These are phyloP conservation scores for Megaceryle maxima DNA, from an alignment of 2,113 vertebrate species.

Conservation along the genomic window DNA sequence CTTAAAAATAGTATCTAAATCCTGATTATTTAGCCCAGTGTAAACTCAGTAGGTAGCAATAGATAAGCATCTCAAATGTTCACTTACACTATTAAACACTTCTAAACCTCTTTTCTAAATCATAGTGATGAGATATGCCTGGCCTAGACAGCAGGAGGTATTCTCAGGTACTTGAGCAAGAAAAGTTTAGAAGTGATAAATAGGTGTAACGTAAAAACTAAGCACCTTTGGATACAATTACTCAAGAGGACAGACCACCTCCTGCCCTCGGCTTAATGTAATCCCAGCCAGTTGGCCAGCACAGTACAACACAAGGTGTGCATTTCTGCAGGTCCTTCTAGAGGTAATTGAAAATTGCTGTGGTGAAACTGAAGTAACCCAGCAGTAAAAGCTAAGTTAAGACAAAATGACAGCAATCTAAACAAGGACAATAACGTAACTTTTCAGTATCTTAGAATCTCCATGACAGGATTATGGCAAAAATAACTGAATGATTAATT, in stretches of 20 bases:
- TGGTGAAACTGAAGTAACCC: neutral
- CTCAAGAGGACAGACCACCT: neutral
- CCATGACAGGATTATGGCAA: neutral
- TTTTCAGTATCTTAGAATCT: neutral
- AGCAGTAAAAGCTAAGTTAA: neutral
- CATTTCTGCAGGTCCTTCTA: neutral
- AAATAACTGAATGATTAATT: neutral
- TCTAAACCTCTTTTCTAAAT: neutral
- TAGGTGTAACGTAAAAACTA: neutral
- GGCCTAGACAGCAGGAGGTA: neutral
- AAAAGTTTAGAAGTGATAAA: neutral
- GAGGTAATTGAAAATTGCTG: neutral
- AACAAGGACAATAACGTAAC: neutral
- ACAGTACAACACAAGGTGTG: neutral
- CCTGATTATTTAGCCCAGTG: neutral
- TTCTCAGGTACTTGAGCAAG: neutral
- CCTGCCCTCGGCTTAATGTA: neutral
- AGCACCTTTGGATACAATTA: neutral
- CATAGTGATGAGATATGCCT: neutral
- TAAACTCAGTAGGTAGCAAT: neutral
- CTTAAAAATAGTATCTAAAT: neutral
- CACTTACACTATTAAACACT: neutral
- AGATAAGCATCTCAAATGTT: neutral
- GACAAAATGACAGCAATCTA: neutral
- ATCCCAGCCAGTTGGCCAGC: neutral